Conservation (phyloP, 1,140 invertebrate species). For the Ips typographus region DNA sequence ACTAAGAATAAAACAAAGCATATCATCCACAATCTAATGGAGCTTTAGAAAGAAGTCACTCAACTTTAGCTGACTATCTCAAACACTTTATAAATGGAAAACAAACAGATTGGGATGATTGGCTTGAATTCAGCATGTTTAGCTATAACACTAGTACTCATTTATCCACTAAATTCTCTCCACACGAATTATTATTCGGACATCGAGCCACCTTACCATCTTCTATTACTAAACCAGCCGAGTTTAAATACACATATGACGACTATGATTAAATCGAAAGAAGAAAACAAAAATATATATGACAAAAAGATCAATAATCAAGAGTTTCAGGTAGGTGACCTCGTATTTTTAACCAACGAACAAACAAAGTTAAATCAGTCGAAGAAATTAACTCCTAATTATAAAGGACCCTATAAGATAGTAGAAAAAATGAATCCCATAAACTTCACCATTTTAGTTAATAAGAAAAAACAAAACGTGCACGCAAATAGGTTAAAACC, state of each 20-base stretch:
- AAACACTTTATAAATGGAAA: constrained; percentile 43
- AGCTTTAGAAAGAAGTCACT: constrained; percentile 37
- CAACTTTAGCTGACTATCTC: constrained; percentile 45
- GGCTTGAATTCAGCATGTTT: constrained; percentile 37
- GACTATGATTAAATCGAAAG: constrained; percentile 17
- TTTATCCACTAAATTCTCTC: constrained; percentile 42
- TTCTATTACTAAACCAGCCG: constrained; percentile 6
- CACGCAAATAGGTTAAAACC: neutral
- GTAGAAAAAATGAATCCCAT: neutral
- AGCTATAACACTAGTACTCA: constrained; percentile 45
- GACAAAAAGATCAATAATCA: constrained; percentile 20
- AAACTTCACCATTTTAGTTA: neutral
- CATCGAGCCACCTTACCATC: constrained; percentile 38
- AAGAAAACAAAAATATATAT: constrained; percentile 6
- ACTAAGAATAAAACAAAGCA: constrained; percentile 42
- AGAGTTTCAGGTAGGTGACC: constrained; percentile 11
- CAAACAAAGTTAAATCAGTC: neutral
- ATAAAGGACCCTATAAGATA: constrained; percentile 8
- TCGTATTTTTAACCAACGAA: constrained; percentile 12
- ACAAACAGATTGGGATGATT: constrained; percentile 42
- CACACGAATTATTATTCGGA: constrained; percentile 46
- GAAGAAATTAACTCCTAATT: constrained; percentile 10
- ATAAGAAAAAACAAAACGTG: neutral
- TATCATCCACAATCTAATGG: constrained; percentile 44
- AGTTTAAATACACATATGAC: constrained; percentile 29